phyloP scores from a whole-genome alignment of 2,888 invertebrate genomes.

The Napeogenes sylphis region DNA sequence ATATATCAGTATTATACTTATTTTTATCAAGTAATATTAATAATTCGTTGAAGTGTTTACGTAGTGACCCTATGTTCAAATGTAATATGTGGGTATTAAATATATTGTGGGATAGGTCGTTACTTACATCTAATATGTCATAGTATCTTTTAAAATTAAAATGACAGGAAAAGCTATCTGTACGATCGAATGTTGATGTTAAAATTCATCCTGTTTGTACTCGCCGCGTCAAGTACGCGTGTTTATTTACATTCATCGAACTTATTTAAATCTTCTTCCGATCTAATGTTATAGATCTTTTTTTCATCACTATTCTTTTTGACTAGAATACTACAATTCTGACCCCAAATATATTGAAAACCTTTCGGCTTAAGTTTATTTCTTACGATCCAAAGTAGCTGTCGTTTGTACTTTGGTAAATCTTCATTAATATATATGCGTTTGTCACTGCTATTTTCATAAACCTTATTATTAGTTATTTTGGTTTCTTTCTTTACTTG shows the following conservation, averaged over 20 bases:
- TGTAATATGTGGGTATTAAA: conserved; percentile 5
- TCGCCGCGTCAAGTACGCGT: not conserved
- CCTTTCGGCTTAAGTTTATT: conserved; percentile 17
- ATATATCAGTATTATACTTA: conserved; percentile 7
- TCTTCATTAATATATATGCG: not conserved
- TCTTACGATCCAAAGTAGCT: conserved; percentile 13
- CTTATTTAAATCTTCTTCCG: conserved; percentile 16
- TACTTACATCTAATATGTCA: conserved; percentile 4
- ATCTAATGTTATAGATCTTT: conserved; percentile 15
- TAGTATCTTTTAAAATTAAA: conserved; percentile 4
- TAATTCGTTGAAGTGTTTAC: conserved; percentile 14
- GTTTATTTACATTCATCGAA: not conserved
- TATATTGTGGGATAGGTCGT: not conserved
- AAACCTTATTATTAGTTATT: conserved; percentile 11
- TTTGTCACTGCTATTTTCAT: conserved; percentile 8
- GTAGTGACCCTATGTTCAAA: conserved; percentile 11
- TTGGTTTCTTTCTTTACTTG: conserved; percentile 13
- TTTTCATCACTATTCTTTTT: conserved; percentile 15
- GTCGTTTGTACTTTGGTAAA: conserved; percentile 12
- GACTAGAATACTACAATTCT: not conserved
- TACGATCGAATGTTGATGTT: conserved; percentile 2
- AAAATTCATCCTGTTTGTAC: not conserved
- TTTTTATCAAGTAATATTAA: not conserved
- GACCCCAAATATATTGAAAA: conserved; percentile 13
- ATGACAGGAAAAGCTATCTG: not conserved